Evolutionary conservation across 2,888 invertebrate genomes (phyloP).

Genomic region (Ctenicera cuprea): DNA sequence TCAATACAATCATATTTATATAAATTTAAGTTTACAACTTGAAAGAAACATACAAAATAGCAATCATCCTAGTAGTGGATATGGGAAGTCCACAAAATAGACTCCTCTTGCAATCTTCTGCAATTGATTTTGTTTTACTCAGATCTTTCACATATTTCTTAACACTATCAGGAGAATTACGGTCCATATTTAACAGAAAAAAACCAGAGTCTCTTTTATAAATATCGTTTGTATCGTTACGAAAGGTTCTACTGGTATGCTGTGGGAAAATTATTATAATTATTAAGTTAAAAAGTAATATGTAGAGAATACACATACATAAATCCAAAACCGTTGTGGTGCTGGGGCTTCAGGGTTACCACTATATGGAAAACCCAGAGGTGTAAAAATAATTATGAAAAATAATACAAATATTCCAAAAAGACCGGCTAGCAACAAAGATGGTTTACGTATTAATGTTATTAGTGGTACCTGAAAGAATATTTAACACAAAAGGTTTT

Average conservation of each 20-base stretch:
- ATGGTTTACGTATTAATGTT: conserved; percentile 61
- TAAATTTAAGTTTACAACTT: neutral
- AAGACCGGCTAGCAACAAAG: conserved; percentile 60
- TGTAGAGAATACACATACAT: conserved; percentile 61
- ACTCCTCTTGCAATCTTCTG: conserved; percentile 64
- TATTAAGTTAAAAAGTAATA: conserved; percentile 8
- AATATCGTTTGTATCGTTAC: conserved; percentile 61
- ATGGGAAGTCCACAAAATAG: conserved; percentile 67
- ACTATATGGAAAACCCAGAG: conserved; percentile 83
- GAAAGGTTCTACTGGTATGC: conserved; percentile 65
- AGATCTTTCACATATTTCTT: conserved; percentile 62
- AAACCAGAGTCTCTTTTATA: conserved; percentile 66
- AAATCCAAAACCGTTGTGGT: conserved; percentile 79
- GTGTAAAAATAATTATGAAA: conserved; percentile 76
- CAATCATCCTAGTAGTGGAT: conserved; percentile 62
- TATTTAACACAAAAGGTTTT: too few relatives aligned
- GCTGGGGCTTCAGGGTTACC: conserved; percentile 76
- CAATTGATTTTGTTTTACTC: conserved; percentile 58
- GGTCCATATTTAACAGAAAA: conserved; percentile 67
- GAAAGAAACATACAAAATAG: conserved; percentile 62
- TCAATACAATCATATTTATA: conserved; percentile 15
- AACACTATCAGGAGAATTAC: conserved; percentile 67
- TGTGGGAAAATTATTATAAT: conserved; percentile 52
- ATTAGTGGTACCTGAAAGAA: conserved; percentile 63
- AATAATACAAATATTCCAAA: conserved; percentile 60